A percentile compares a stretch with the other conserved stretches of the same genome.
Conservation (phyloP, 2,113 vertebrate species). For the Eulacestoma nigropectus region DNA sequence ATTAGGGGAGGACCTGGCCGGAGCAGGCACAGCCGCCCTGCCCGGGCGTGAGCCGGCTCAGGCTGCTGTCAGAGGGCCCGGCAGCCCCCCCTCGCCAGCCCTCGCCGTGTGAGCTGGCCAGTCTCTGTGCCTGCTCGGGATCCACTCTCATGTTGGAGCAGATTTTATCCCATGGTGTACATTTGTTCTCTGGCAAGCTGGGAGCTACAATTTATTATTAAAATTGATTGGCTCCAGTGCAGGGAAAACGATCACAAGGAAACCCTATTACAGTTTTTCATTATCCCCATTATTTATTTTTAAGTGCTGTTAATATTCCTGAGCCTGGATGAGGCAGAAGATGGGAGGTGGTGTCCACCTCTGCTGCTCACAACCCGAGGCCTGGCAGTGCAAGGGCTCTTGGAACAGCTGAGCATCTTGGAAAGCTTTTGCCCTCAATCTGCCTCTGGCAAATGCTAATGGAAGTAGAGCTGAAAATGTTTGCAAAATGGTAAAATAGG, state of each 20-base stretch:
- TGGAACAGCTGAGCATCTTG: not conserved
- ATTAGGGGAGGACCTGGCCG: not conserved
- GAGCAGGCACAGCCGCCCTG: not conserved
- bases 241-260: constrained; percentile 42
- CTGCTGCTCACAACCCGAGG: not conserved
- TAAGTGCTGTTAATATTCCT: constrained; percentile 64
- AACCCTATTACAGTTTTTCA: constrained; percentile 58
- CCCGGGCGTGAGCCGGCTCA: not conserved
- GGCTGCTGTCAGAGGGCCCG: not conserved
- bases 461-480: not conserved
- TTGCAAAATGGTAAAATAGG: not conserved
- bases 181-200: constrained; percentile 43
- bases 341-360: not conserved
- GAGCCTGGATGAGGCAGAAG: not conserved
- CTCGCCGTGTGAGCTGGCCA: rapidly evolving
- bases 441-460: not conserved
- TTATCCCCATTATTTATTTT: constrained; percentile 62
- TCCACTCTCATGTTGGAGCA: not conserved
- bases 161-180: not conserved
- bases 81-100: not conserved
- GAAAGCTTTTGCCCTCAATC: not conserved
- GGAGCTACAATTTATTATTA: constrained; percentile 61
- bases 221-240: constrained; percentile 55
- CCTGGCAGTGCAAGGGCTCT: not conserved
- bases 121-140: not conserved